Percentiles rank a stretch among this genome's conserved stretches.
Conservation (phyloP, 2,113 vertebrate species). For the Phyllostomus hastatus region DNA sequence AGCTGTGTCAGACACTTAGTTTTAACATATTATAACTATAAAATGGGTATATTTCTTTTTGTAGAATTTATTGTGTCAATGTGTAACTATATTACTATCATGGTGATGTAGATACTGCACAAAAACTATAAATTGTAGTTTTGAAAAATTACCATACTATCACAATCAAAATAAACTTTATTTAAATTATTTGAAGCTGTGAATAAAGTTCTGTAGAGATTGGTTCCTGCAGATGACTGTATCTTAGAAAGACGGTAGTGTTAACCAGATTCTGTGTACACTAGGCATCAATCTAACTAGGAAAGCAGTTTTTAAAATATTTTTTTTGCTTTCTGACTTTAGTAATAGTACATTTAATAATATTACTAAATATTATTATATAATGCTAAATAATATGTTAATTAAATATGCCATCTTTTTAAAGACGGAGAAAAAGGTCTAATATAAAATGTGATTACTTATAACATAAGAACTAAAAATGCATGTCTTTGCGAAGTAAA, state of each 20-base stretch:
- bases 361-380: no score
- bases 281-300: not conserved
- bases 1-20: not conserved
- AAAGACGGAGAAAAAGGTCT: not conserved
- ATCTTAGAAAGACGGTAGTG: not conserved
- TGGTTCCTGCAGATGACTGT: not conserved
- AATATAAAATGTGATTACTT: not conserved
- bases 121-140: not conserved
- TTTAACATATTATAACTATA: not conserved
- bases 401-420: not conserved
- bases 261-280: not conserved
- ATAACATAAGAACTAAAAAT: not conserved
- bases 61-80: not conserved
- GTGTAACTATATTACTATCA: not conserved
- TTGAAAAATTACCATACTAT: not conserved
- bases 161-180: not conserved
- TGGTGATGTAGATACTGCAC: not conserved
- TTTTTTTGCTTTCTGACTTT: not conserved
- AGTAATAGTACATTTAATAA: not conserved
- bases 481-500: not conserved
- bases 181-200: not conserved
- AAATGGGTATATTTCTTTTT: not conserved
- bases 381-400: not conserved
- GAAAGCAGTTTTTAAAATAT: not conserved
- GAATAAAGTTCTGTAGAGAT: not conserved